phyloP scores from a whole-genome alignment of 2,797 vertebrate species.

The Parotocinclus haroldoi region DNA sequence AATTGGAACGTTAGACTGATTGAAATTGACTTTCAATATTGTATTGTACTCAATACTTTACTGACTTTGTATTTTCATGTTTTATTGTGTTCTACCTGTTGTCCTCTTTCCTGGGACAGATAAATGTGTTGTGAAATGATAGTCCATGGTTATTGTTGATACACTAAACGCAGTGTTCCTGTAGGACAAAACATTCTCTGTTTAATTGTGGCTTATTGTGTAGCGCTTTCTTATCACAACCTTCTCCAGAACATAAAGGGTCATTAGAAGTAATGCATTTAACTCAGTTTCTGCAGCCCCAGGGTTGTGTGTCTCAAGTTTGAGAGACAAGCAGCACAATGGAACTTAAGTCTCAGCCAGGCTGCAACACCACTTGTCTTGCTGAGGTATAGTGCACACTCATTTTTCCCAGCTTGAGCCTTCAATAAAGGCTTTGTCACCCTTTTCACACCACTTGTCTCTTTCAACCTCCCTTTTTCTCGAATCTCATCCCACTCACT shows the following conservation, averaged over 20 bases:
- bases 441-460: neutral
- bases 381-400: slow-evolving; percentile 33
- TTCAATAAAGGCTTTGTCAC: slow-evolving; percentile 44
- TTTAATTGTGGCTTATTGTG: slow-evolving; percentile 23
- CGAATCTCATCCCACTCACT: slow-evolving; percentile 2
- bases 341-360: slow-evolving; percentile 38
- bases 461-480: slow-evolving; percentile 12
- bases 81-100: too few relatives aligned
- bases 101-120: too few relatives aligned
- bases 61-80: too few relatives aligned
- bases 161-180: slow-evolving; percentile 7
- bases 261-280: slow-evolving; percentile 15
- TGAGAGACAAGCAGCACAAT: slow-evolving; percentile 40
- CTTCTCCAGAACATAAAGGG: slow-evolving; percentile 14
- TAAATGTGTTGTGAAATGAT: too few relatives aligned
- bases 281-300: slow-evolving; percentile 32
- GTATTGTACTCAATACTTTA: too few relatives aligned
- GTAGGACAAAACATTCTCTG: slow-evolving; percentile 46
- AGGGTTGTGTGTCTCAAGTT: slow-evolving; percentile 43
- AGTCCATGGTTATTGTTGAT: too few relatives aligned
- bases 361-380: slow-evolving; percentile 12
- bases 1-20: too few relatives aligned
- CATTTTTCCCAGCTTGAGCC: slow-evolving; percentile 20
- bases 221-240: slow-evolving; percentile 7
- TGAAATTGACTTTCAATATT: too few relatives aligned